A percentile compares a stretch with the other conserved stretches of the same genome.
Conservation (phyloP, 1,140 invertebrate genomes). For the Neodiprion lecontei region DNA sequence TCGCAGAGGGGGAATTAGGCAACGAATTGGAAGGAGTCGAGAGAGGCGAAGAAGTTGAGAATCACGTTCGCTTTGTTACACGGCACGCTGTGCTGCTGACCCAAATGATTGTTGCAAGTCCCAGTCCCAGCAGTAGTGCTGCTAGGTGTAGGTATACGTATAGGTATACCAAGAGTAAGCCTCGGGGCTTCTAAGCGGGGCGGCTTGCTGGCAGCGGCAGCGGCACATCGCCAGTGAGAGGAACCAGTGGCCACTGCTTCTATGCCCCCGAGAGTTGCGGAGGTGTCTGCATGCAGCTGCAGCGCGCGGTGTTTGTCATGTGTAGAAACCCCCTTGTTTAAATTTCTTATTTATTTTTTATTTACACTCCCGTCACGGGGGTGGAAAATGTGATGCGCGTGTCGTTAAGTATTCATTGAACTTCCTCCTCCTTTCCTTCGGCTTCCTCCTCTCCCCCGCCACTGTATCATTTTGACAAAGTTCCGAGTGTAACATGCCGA, state of each 20-base stretch:
- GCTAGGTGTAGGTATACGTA: background rate
- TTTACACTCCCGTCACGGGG: background rate
- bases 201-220: background rate
- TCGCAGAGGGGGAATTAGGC: background rate
- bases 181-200: background rate
- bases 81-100: constrained; percentile 6
- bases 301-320: background rate
- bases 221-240: background rate
- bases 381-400: background rate
- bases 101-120: constrained; percentile 4
- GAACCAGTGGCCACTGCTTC: background rate
- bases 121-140: constrained; percentile 2
- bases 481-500: background rate
- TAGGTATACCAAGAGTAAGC: background rate
- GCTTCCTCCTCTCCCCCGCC: no score
- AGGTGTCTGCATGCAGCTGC: background rate
- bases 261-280: background rate
- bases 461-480: no score
- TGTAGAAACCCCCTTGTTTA: background rate
- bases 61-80: constrained; percentile 5
- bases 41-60: background rate
- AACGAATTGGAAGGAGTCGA: background rate
- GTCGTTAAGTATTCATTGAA: no score
- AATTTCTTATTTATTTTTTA: background rate
- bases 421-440: no score